Percentiles rank a stretch among this genome's conserved stretches.
Evolutionary conservation across 2,888 invertebrate species (phyloP).

Genomic region (Stenodema calcarata): DNA sequence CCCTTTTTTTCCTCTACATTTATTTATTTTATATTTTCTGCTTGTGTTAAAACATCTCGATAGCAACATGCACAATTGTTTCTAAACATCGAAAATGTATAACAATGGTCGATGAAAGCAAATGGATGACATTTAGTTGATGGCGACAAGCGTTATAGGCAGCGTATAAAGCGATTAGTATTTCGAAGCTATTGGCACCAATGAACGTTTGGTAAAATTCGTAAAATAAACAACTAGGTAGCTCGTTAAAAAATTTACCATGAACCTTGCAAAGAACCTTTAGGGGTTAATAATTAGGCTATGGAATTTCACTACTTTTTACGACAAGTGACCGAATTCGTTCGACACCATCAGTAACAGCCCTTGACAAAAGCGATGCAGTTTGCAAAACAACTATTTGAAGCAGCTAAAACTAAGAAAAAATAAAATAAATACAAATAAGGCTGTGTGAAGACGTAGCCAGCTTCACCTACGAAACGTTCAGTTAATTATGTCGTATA

Average conservation of each 20-base stretch:
- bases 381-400: conserved; percentile 24
- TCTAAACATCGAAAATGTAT: conserved; percentile 7
- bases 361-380: conserved; percentile 32
- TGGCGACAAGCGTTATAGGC: conserved; percentile 34
- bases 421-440: neutral
- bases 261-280: neutral
- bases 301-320: neutral
- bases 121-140: neutral
- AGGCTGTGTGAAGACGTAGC: conserved; percentile 6
- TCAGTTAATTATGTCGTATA: conserved; percentile 8
- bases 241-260: neutral
- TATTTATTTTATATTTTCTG: too few relatives aligned
- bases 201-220: neutral
- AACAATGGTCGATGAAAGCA: conserved; percentile 11
- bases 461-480: neutral
- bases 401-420: conserved; percentile 18
- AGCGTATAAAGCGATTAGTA: neutral
- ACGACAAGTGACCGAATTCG: neutral
- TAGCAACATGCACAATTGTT: conserved; percentile 12
- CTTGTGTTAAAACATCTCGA: neutral
- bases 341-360: conserved; percentile 3
- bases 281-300: neutral
- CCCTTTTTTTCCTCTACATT: neutral
- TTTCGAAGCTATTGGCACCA: neutral
- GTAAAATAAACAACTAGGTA: neutral